Conservation (phyloP, 1,140 invertebrate species). For the Drosophila kohkoa region DNA sequence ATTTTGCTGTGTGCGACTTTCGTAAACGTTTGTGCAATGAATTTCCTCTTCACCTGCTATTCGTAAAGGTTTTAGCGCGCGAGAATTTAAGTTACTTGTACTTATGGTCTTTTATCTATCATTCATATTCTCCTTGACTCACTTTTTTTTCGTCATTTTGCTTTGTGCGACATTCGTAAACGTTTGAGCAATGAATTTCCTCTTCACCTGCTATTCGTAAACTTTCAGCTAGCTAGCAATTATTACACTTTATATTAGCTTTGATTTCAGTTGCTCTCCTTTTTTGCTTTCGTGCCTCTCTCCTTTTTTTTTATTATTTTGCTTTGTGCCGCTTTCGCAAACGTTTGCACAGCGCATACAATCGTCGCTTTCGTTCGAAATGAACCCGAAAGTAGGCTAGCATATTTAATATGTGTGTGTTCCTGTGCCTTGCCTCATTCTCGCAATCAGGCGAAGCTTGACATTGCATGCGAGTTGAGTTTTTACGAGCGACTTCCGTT, state of each 20-base stretch:
- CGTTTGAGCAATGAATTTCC: background rate
- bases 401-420: slow-evolving; percentile 61
- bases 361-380: background rate
- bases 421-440: slow-evolving; percentile 6
- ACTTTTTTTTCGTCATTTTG: background rate
- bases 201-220: too few relatives aligned
- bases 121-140: too few relatives aligned
- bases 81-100: background rate
- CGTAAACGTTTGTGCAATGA: too few relatives aligned
- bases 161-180: background rate
- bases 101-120: too few relatives aligned
- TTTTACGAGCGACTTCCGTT: slow-evolving; percentile 80
- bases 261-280: too few relatives aligned
- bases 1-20: background rate
- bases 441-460: slow-evolving; percentile 47
- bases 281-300: too few relatives aligned
- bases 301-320: background rate
- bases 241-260: too few relatives aligned
- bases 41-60: too few relatives aligned
- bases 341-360: slow-evolving; percentile 20
- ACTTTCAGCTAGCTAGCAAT: too few relatives aligned
- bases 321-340: slow-evolving; percentile 6
- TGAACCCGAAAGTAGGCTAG: slow-evolving; percentile 53
- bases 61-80: slow-evolving; percentile 5
- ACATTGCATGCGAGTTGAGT: slow-evolving; percentile 56